Evolutionary conservation across 2,888 invertebrate species (phyloP).

Genomic region (Thymelicus acteon): DNA sequence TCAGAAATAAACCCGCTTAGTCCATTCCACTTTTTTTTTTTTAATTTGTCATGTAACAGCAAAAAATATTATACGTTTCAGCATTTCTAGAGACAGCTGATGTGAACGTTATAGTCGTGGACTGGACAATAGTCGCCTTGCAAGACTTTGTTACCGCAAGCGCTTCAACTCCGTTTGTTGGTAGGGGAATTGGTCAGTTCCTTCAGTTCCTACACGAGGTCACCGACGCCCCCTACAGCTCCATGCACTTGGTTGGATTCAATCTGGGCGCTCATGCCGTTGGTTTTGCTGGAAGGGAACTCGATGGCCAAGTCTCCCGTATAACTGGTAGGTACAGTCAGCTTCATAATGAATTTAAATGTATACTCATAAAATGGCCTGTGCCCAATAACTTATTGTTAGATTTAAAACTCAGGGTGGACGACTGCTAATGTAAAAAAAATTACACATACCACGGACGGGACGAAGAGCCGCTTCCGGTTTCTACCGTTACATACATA

Average conservation of each 20-base stretch:
- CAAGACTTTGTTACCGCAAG: conserved; percentile 56
- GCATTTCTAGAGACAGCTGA: conserved; percentile 53
- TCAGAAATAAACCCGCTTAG: no score
- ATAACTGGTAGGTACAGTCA: conserved; percentile 25
- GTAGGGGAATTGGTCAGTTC: conserved; percentile 57
- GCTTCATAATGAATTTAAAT: no score
- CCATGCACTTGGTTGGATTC: conserved; percentile 28
- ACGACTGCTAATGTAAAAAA: no score
- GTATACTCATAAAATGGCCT: no score
- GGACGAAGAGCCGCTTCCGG: no score
- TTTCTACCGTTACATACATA: no score
- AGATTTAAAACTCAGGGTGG: no score
- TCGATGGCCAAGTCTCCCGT: conserved; percentile 16
- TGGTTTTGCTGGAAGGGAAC: conserved; percentile 19
- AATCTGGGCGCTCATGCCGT: conserved; percentile 28
- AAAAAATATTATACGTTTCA: conserved; percentile 29
- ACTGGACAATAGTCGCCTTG: conserved; percentile 58
- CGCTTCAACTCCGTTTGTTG: conserved; percentile 56
- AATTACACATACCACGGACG: no score
- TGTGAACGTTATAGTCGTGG: conserved; percentile 59
- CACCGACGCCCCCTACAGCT: conserved; percentile 37
- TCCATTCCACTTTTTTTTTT: no score
- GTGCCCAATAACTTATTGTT: no score
- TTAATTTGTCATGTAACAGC: no score
- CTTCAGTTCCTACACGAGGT: conserved; percentile 44